Evolutionary conservation across 2,797 vertebrate genomes (phyloP).

Genomic region (Diceros bicornis): DNA sequence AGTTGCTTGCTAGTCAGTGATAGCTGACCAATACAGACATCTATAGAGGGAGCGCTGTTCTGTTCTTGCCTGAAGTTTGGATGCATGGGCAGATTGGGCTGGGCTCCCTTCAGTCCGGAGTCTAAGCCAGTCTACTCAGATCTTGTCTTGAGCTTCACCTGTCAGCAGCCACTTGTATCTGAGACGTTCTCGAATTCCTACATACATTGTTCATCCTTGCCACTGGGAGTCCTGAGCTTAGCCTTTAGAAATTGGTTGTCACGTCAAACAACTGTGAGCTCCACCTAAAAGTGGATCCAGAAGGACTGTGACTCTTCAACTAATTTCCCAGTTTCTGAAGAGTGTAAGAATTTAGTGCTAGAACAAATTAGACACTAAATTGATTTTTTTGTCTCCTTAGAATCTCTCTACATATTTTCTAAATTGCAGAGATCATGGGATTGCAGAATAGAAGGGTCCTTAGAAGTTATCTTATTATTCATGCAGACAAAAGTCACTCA

Average conservation of each 20-base stretch:
- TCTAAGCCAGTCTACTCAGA: neutral
- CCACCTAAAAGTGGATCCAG: neutral
- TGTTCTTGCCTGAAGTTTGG: neutral
- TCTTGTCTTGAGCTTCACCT: neutral
- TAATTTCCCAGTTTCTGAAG: conserved; percentile 28
- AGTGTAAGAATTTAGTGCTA: neutral
- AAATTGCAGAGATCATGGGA: neutral
- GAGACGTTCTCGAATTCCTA: conserved; percentile 37
- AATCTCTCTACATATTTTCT: neutral
- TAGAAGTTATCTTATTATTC: neutral
- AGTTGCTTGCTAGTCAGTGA: conserved; percentile 13
- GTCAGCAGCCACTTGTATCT: neutral
- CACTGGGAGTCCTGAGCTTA: neutral
- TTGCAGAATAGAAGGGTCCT: neutral
- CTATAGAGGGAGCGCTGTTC: neutral
- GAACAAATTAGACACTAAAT: neutral
- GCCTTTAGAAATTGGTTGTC: conserved; percentile 27
- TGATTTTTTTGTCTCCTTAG: neutral
- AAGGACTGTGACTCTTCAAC: neutral
- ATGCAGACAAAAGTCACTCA: neutral
- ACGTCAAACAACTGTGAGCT: conserved; percentile 14
- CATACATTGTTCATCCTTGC: neutral
- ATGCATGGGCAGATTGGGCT: neutral
- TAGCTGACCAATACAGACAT: neutral
- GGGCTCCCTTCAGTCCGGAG: neutral